These are phyloP conservation scores for Drosophila fuyamai DNA, from an alignment of 1,140 invertebrate species.

Conservation along the genomic window DNA sequence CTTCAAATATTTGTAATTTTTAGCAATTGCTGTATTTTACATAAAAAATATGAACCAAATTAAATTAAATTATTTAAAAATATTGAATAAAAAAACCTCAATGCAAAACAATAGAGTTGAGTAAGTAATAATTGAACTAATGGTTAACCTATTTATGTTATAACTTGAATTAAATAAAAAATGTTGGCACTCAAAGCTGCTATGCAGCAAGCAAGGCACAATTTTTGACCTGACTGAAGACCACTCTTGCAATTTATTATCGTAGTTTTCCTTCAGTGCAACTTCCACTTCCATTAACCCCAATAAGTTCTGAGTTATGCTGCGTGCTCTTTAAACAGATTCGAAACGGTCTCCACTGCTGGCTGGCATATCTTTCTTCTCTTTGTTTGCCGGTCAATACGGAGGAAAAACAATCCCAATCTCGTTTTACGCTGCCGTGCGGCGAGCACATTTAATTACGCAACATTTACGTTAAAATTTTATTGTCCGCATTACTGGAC, in stretches of 20 bases:
- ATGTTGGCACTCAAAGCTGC: not conserved
- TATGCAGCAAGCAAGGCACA: not conserved
- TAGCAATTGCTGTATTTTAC: no score
- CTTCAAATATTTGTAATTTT: no score
- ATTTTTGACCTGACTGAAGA: not conserved
- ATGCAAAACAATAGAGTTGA: no score
- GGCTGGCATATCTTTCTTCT: not conserved
- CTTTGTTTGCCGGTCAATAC: slow-evolving; percentile 31
- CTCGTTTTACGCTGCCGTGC: slow-evolving; percentile 49
- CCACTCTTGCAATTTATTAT: slow-evolving; percentile 3
- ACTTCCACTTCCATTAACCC: slow-evolving; percentile 27
- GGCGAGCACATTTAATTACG: slow-evolving; percentile 65
- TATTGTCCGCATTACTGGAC: slow-evolving; percentile 70
- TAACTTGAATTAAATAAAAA: no score
- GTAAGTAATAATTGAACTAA: no score
- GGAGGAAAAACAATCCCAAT: slow-evolving; percentile 53
- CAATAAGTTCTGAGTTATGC: slow-evolving; percentile 30
- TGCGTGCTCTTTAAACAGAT: slow-evolving; percentile 27
- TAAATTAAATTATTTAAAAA: no score
- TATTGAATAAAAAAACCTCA: no score
- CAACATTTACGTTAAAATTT: slow-evolving; percentile 78
- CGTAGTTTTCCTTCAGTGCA: not conserved
- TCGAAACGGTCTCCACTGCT: slow-evolving; percentile 4
- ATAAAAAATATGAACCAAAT: no score
- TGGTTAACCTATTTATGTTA: no score